Evolutionary conservation across 2,113 vertebrate genomes (phyloP), one percentile per base, ranked within the genome.

Genomic region (Perca schrenkii): DNA sequence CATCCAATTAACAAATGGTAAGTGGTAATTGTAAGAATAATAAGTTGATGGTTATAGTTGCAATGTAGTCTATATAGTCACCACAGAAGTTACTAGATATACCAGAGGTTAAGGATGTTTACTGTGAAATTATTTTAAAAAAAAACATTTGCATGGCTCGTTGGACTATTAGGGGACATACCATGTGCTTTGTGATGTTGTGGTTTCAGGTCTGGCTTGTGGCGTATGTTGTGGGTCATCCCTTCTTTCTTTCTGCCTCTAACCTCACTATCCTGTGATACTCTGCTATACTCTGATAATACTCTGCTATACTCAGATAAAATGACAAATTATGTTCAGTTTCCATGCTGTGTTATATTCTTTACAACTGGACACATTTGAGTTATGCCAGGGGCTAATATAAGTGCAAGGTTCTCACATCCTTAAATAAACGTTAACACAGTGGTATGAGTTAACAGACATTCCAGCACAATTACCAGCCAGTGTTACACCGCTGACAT

Each of bases 401-500:
- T 72, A 63, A 72, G 87, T 83, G 80, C 78, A 86, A 77, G 85
- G 83, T 87, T 83, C 77, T 74, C 79, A 83, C 80, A 85, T 80
- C 88, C 79, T 91, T 86, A 86, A 90, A 90, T 92, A 91, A 90
- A 93, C 91, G 92, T 92, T 93, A 91, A 91, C 91, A 93, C 85
- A 88, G 80, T 75, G 82, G 83, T 86, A 82, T 71, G 88, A 91
- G 90, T 93, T 92, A 92, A 92, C 87, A 90, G 87, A 91, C 87
- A 84, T 46, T 54, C 77, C 88, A 58, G 80, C 69, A 90, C 89
- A 94, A 91, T 91, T 91, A 89, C 89, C 85, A 83, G 88, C 83
- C 81, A 60, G 75, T 68, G 85, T 87, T 83, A 84, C 88, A 87
- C 61, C 71, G 76, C 77, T 94, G 93, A 94, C 93, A 93, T 93